Evolutionary conservation across 2,888 invertebrate species (phyloP), one percentile per base, ranked within the genome.

Genomic region (Tetrapedia diversipes): DNA sequence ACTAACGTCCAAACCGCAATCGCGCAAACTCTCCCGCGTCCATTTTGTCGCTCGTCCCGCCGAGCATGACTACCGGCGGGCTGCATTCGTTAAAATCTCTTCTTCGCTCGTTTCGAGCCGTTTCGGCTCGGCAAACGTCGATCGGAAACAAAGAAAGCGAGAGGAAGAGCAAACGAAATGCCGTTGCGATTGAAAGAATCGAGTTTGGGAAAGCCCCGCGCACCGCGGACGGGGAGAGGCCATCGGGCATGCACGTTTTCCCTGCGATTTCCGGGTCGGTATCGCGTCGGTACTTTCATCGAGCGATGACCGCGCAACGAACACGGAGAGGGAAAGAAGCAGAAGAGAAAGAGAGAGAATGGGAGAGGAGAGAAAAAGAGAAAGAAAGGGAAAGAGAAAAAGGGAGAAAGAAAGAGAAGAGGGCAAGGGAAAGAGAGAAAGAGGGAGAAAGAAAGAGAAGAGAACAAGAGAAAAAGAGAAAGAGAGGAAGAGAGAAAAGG

Each of bases 221-320:
- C 41, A 16, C n/a, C n/a, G 39, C 37, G 60, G 24, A 22, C 11
- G 11, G 24, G 51, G 43, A n/a, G n/a, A n/a, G n/a, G 10, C 29
- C 67, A 61, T 39, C 60, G 49, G 14, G 53, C 57, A 57, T 64
- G 67, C 66, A 59, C 59, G 60, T 57, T 67, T 66, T 63, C 59
- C 67, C 67, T 47, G 53, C 74, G 59, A 74, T 53, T 70, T 78
- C 71, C 64, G 51, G 34, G 41, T n/a, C 51, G 47, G 43, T 57
- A 65, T 70, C 77, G 57, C 74, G 51, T 41, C 54, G 79, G 77
- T 56, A 45, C 81, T 80, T 65, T 64, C n/a, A 27, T 22, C 43
- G 71, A 66, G 53, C 74, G 64, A 60, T 59, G 76, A 67, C 59
- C 56, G 56, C 54, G 76, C 64, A 74, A 68, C 41, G 72, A 32